Evolutionary conservation across 2,113 vertebrate species (phyloP).

Genomic region (Vulpes lagopus): DNA sequence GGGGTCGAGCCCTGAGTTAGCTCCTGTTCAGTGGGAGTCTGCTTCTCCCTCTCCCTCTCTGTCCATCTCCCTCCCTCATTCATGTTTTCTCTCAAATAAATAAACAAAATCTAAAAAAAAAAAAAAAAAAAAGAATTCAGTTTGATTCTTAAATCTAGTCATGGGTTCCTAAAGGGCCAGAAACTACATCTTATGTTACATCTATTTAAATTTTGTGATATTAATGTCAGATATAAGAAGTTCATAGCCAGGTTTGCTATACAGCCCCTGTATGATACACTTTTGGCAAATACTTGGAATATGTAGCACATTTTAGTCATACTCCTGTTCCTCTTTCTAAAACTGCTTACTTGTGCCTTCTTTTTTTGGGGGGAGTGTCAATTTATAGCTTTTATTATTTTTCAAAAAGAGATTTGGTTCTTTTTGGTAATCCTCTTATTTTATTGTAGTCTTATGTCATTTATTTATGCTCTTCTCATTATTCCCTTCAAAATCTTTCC

Average conservation of each 20-base stretch:
- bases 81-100: not conserved
- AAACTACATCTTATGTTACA: not conserved
- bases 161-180: not conserved
- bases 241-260: not conserved
- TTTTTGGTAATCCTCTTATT: not conserved
- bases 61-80: not conserved
- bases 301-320: not conserved
- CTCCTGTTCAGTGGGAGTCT: not conserved
- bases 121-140: not conserved
- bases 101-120: not conserved
- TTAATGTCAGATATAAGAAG: not conserved
- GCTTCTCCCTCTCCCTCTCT: not conserved
- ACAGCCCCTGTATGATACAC: not conserved
- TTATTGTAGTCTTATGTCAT: not conserved
- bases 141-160: not conserved
- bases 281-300: conserved; percentile 25
- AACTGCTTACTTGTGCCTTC: not conserved
- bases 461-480: not conserved
- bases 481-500: not conserved
- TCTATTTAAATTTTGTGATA: not conserved
- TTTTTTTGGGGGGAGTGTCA: not conserved
- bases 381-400: conserved; percentile 22
- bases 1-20: not conserved
- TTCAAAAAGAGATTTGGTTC: not conserved
- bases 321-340: not conserved